Percentiles rank a stretch among this genome's conserved stretches.
phyloP scores from a whole-genome alignment of 1,140 invertebrate species.

The Papilio xuthus region DNA sequence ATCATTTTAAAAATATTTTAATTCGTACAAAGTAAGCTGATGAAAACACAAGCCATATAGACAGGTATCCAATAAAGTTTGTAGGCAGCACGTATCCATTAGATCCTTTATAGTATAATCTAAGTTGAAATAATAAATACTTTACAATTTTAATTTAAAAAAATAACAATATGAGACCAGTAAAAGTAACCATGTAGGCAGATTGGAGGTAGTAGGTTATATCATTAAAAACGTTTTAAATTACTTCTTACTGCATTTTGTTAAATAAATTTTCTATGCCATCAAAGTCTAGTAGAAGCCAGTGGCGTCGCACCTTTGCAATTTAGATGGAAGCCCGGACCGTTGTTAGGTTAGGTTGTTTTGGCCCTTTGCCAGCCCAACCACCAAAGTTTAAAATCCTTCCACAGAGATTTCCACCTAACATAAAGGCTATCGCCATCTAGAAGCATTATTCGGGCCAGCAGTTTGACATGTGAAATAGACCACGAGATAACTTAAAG shows the following conservation, averaged over 20 bases:
- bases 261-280: constrained; percentile 19
- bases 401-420: constrained; percentile 35
- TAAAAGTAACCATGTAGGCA: no score
- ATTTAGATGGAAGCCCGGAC: constrained; percentile 35
- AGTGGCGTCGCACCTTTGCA: constrained; percentile 30
- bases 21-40: constrained; percentile 26
- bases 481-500: constrained; percentile 10
- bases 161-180: no score
- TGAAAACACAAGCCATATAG: not conserved
- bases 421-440: constrained; percentile 34
- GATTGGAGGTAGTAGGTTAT: no score
- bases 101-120: no score
- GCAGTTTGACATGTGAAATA: constrained; percentile 16
- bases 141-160: no score
- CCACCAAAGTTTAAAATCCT: constrained; percentile 36
- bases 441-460: constrained; percentile 26
- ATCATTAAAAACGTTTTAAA: not conserved
- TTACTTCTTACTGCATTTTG: constrained; percentile 17
- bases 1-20: constrained; percentile 45
- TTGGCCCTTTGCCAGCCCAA: constrained; percentile 32
- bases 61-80: not conserved
- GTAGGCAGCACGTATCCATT: no score
- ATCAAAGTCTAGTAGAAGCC: constrained; percentile 27
- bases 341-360: constrained; percentile 32
- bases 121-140: no score